Evolutionary conservation across 2,888 invertebrate genomes (phyloP).

Genomic region (Aethes cnicana): DNA sequence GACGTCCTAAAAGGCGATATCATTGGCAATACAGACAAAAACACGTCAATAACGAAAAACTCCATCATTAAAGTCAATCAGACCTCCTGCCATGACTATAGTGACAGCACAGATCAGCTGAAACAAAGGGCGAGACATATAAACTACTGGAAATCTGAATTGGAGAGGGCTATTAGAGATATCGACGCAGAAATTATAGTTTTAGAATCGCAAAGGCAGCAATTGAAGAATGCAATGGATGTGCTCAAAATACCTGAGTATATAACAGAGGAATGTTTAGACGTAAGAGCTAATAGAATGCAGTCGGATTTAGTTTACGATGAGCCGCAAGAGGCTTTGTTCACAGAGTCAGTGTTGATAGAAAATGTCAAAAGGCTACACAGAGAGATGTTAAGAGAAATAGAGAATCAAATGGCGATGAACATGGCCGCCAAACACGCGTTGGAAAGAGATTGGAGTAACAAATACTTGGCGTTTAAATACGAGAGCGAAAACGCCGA

Average conservation of each 20-base stretch:
- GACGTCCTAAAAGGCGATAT: constrained; percentile 68
- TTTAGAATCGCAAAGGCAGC: constrained; percentile 66
- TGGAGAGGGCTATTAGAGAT: constrained; percentile 69
- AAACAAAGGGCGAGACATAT: constrained; percentile 68
- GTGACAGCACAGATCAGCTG: constrained; percentile 69
- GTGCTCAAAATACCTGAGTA: constrained; percentile 61
- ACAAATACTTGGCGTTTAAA: constrained; percentile 90
- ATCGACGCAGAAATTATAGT: constrained; percentile 67
- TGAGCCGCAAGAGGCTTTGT: constrained; percentile 87
- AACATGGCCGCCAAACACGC: constrained; percentile 89
- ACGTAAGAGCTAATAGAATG: constrained; percentile 85
- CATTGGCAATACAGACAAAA: constrained; percentile 63
- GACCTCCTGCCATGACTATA: constrained; percentile 65
- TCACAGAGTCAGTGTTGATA: constrained; percentile 87
- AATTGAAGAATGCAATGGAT: constrained; percentile 71
- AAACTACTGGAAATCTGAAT: constrained; percentile 72
- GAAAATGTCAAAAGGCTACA: constrained; percentile 86
- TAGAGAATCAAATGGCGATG: constrained; percentile 86
- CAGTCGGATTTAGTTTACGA: constrained; percentile 89
- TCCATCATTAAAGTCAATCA: constrained; percentile 74
- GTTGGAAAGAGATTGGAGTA: constrained; percentile 94
- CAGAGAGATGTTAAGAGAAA: constrained; percentile 84
- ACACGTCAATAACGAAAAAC: constrained; percentile 71
- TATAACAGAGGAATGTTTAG: constrained; percentile 86
- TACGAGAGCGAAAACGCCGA: constrained; percentile 88